These are phyloP conservation scores for Prenolepis imparis DNA, from an alignment of 2,888 invertebrate genomes.

Conservation along the genomic window DNA sequence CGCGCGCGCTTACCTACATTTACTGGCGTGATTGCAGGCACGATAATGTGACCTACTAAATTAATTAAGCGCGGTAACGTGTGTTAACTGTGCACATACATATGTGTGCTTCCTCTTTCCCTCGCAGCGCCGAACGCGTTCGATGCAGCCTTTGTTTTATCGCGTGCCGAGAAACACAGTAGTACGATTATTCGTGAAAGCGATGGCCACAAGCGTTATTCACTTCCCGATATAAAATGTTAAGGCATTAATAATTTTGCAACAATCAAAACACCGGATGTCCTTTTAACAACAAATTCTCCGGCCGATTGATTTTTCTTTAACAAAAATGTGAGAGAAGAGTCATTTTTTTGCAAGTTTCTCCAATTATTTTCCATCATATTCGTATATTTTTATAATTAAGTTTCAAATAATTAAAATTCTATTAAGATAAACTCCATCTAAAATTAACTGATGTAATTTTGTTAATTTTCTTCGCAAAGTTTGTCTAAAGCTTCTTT, in stretches of 20 bases:
- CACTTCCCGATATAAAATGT: conserved; percentile 23
- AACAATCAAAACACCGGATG: neutral
- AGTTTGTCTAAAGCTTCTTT: no score
- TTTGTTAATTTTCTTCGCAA: no score
- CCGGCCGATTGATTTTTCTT: no score
- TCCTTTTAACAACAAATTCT: neutral
- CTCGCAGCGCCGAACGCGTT: conserved; percentile 44
- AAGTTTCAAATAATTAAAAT: no score
- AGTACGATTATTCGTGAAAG: conserved; percentile 57
- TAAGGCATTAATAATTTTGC: neutral
- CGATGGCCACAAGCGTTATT: conserved; percentile 58
- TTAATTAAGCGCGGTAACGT: conserved; percentile 63
- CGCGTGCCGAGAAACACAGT: conserved; percentile 44
- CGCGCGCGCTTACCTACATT: conserved; percentile 45
- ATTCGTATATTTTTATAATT: no score
- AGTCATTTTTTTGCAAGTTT: no score
- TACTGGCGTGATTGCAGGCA: conserved; percentile 39
- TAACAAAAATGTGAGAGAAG: no score
- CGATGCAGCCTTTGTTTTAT: conserved; percentile 57
- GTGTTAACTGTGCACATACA: conserved; percentile 20
- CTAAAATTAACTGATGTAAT: no score
- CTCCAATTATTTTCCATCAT: no score
- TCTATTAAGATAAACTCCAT: no score
- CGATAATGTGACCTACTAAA: conserved; percentile 64
- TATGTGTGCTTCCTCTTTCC: neutral